These are phyloP conservation scores for Aphidoletes aphidimyza DNA, from an alignment of 2,888 invertebrate genomes.

Conservation along the genomic window DNA sequence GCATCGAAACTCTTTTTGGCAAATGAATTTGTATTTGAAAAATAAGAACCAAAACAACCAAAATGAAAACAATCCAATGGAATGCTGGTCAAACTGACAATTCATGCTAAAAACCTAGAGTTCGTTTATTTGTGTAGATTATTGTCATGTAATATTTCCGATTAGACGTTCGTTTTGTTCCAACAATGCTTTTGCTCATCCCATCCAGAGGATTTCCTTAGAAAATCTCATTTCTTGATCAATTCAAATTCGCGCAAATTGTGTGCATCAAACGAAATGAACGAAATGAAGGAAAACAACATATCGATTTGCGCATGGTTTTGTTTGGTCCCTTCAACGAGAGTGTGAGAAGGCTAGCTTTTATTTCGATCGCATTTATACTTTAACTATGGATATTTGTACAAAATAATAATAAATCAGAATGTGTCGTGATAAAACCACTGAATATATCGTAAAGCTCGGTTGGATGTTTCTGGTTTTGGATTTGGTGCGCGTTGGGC, in stretches of 20 bases:
- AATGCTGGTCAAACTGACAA: slow-evolving; percentile 34
- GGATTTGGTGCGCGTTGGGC: not conserved
- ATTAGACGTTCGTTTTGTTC: not conserved
- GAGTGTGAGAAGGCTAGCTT: slow-evolving; percentile 1
- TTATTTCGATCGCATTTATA: slow-evolving; percentile 45
- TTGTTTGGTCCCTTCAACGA: not conserved
- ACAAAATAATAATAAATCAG: slow-evolving; percentile 50
- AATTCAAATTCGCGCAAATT: slow-evolving; percentile 24
- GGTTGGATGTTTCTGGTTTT: slow-evolving; percentile 5
- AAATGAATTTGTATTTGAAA: not conserved
- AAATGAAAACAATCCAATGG: no score
- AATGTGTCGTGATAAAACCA: slow-evolving; percentile 54
- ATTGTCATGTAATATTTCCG: slow-evolving; percentile 12
- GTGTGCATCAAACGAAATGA: slow-evolving; percentile 10
- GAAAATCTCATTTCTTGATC: slow-evolving; percentile 36
- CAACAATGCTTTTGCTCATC: slow-evolving; percentile 39
- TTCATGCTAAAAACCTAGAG: not conserved
- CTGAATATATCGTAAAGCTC: slow-evolving; percentile 34
- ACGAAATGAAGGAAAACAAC: no score
- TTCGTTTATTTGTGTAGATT: not conserved
- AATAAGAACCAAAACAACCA: not conserved
- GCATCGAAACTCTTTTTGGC: not conserved
- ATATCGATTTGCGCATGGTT: slow-evolving; percentile 26
- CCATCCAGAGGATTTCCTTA: not conserved
- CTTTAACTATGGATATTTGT: slow-evolving; percentile 24